Conservation (phyloP, 1,140 invertebrate species). For the Dendroctonus ponderosae region DNA sequence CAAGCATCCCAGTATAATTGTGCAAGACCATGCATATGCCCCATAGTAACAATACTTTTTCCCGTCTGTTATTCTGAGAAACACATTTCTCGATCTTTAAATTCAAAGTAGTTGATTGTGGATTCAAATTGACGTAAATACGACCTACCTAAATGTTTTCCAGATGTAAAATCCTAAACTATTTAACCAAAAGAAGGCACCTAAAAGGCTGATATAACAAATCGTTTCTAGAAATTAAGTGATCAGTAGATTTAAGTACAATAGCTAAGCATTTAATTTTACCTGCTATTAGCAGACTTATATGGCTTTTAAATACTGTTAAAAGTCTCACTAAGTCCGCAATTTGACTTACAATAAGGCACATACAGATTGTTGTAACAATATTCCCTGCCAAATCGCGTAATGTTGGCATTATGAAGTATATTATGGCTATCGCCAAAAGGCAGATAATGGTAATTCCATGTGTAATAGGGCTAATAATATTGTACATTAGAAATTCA, state of each 20-base stretch:
- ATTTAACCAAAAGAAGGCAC: slow-evolving; percentile 81
- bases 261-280: slow-evolving; percentile 13
- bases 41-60: slow-evolving; percentile 84
- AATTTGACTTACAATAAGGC: slow-evolving; percentile 72
- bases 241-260: slow-evolving; percentile 9
- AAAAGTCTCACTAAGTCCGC: slow-evolving; percentile 76
- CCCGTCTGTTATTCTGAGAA: slow-evolving; percentile 76
- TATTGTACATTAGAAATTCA: slow-evolving; percentile 69
- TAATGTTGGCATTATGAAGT: slow-evolving; percentile 79
- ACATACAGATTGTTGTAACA: slow-evolving; percentile 74
- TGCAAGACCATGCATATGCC: slow-evolving; percentile 73
- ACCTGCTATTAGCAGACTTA: slow-evolving; percentile 76
- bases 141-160: slow-evolving; percentile 73
- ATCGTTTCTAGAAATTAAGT: slow-evolving; percentile 65
- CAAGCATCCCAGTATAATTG: slow-evolving; percentile 64
- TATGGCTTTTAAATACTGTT: slow-evolving; percentile 73
- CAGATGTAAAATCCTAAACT: slow-evolving; percentile 82
- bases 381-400: slow-evolving; percentile 81
- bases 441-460: slow-evolving; percentile 68
- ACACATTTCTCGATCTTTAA: slow-evolving; percentile 75
- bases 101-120: not conserved
- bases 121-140: not conserved
- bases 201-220: slow-evolving; percentile 69
- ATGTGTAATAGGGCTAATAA: slow-evolving; percentile 74
- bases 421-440: slow-evolving; percentile 73